These are phyloP conservation scores for Rallus crepitans DNA, from an alignment of 2,797 vertebrate species.

Conservation along the genomic window DNA sequence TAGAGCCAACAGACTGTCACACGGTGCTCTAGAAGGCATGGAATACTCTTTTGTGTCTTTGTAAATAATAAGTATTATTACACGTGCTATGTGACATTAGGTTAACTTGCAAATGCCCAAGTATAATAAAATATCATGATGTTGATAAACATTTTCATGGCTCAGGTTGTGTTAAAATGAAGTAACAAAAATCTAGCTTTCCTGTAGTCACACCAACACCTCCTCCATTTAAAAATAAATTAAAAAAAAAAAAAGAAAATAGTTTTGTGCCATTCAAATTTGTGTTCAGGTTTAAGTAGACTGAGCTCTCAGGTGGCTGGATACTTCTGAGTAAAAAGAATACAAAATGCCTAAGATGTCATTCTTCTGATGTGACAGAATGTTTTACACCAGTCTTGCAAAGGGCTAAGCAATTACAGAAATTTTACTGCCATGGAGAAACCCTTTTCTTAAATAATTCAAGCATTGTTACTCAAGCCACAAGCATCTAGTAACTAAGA, in stretches of 20 bases:
- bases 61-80: background rate
- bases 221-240: background rate
- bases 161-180: background rate
- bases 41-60: background rate
- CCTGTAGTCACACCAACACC: background rate
- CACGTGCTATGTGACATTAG: background rate
- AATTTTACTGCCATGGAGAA: background rate
- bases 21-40: background rate
- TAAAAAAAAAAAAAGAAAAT: too few species aligned
- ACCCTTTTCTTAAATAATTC: background rate
- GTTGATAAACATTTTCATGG: background rate
- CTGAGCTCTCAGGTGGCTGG: background rate
- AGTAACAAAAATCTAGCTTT: background rate
- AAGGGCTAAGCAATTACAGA: background rate
- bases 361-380: background rate
- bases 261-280: background rate
- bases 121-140: background rate
- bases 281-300: background rate
- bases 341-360: background rate
- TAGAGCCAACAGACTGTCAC: constrained; percentile 4
- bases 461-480: background rate
- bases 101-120: background rate
- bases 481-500: background rate
- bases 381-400: background rate
- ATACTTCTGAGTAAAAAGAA: background rate